Base-by-base conservation (phyloP, 2,113 vertebrate species). In the Plestiodon gilberti region DNA sequence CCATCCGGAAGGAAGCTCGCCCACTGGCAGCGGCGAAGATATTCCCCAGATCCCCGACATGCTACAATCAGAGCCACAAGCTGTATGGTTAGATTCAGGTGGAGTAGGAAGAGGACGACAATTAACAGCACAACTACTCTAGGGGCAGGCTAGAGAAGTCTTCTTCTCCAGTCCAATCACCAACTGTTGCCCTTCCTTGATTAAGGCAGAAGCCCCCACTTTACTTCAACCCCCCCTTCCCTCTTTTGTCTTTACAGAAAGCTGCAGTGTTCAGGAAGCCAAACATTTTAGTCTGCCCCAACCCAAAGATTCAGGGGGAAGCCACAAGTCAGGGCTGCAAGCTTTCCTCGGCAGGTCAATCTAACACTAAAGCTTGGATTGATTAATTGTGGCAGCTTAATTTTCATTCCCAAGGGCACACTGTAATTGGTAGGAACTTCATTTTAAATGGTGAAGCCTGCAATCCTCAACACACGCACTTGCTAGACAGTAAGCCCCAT, bases 1-100 rank as follows among this genome's bases (percentile, higher is more conserved):
- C 97, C 5, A 98, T 90, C 79, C 98, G 96, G 88, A 99, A 98
- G 2, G 92, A 89, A 0, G 98, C 98, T 88, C 96, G 95, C 79
- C 98, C 98, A 0, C 96, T 93, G 1, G 92, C 65, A 23, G 94
- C 94, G 0, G 97, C 98, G 0, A 93, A 65, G 23, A 99, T 89
- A 30, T 99, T 99, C 8, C 98, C 98, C 88, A 99, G 95, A 93
- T 99, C 98, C 3, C 98, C 98, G 0, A 91, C 96, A 57, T 99
- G 98, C 98, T 99, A 89, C 0, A 82, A 82, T 30, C 9, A 55
- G 43, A 55, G 1, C 80, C 17, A 22, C 30, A 82, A 30, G 48
- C 10, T 6, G 35, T 38, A 74, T 8, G 3, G 23, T 43, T 22
- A 35, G 55, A 78, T 8, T 14, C 18, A 14, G 33, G n/a, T 13